A percentile compares a stretch with the other conserved stretches of the same genome.
phyloP scores from a whole-genome alignment of 1,140 invertebrate species.

The Metopolophium dirhodum region DNA sequence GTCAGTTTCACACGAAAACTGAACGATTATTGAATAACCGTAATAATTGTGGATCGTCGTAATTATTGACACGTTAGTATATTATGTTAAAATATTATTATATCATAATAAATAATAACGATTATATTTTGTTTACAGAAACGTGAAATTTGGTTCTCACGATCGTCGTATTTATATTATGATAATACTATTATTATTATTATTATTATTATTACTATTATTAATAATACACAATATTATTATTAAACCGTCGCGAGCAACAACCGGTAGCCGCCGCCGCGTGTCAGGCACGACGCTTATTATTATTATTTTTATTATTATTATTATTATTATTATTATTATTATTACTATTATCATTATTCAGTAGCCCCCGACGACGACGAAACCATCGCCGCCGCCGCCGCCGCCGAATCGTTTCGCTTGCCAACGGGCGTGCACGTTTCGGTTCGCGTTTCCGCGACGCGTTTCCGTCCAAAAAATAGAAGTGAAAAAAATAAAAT shows the following conservation, averaged over 20 bases:
- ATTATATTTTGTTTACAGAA: conserved; percentile 13
- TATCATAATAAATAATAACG: neutral
- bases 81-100: neutral
- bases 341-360: neutral
- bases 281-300: neutral
- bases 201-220: neutral
- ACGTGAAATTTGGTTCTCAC: conserved; percentile 35
- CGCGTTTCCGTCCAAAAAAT: conserved; percentile 2
- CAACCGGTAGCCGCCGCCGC: conserved; percentile 1
- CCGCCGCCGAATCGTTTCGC: neutral
- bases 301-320: neutral
- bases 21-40: conserved; percentile 8
- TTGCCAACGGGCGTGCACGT: conserved; percentile 3
- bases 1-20: neutral
- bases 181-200: neutral
- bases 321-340: neutral
- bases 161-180: neutral
- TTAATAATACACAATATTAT: neutral
- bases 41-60: neutral
- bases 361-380: neutral
- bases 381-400: too few relatives aligned
- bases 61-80: neutral
- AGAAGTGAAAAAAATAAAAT: conserved; percentile 4
- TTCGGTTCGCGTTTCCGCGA: conserved; percentile 9
- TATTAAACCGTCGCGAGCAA: neutral